Evolutionary conservation across 2,113 vertebrate genomes (phyloP), one percentile per base, ranked within the genome.

Genomic region (Carollia perspicillata): DNA sequence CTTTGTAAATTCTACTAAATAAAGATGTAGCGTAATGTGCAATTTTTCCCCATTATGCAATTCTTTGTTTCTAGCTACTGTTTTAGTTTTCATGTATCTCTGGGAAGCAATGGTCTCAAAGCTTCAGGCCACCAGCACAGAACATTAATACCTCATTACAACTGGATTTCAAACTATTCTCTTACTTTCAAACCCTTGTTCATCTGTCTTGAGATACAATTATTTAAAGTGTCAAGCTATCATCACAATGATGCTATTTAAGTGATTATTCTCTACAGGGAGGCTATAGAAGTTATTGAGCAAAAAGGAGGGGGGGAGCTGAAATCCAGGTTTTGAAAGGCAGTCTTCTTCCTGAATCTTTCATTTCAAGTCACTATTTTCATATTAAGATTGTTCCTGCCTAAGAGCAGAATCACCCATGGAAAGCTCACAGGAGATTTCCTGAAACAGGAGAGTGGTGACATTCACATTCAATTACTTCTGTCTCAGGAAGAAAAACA

Each of bases 81-180:
- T 10, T 79, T 89, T 33, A 42, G 9, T 79, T 95, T 88, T 95
- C 80, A 53, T 44, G 5, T 60, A 51, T 71, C 69, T 86, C 37
- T 84, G 23, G 65, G 37, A 75, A 66, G 51, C 65, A 92, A 80
- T 65, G 5, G 78, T 92, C 44, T 89, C 35, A 92, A 87, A 71
- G 75, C 47, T 84, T 80, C 10, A 66, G 58, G 44, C 44, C 20
- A 84, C 16, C 6, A 95, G n/a, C 20, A 81, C 17, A 92, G 44
- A 95, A 87, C 75, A 90, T 89, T 88, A 94, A 88, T 51, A 55
- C 44, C 26, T 58, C 40, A 77, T 90, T 90, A 86, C 37, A 92
- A 87, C 1, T 66, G 47, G 65, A 90, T 66, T 90, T 87, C 68
- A 75, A 93, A 74, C 22, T 92, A 55, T 65, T 92, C 47, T 92